Evolutionary conservation across 1,140 invertebrate species (phyloP).

Genomic region (Coenobita brevimanus): DNA sequence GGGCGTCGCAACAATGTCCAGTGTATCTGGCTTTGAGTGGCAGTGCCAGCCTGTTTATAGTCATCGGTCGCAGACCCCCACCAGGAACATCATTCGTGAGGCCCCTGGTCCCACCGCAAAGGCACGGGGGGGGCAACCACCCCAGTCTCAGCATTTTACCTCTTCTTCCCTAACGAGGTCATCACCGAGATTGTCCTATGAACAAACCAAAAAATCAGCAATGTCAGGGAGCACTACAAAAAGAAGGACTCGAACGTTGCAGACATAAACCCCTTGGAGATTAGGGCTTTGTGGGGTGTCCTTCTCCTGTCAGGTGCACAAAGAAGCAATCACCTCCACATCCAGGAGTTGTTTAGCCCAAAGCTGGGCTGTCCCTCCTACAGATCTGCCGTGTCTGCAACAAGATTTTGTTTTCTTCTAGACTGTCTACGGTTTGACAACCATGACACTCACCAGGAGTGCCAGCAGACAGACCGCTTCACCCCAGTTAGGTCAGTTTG

Average conservation of each 20-base stretch:
- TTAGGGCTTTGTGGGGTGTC: slow-evolving; percentile 5
- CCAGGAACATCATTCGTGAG: no score
- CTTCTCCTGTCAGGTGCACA: not conserved
- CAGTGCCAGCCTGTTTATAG: not conserved
- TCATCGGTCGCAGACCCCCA: not conserved
- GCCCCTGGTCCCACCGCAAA: not conserved
- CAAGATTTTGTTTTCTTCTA: no score
- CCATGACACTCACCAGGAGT: no score
- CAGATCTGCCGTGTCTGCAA: no score
- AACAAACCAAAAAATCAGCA: slow-evolving; percentile 15
- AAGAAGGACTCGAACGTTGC: no score
- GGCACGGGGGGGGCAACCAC: slow-evolving; percentile 16
- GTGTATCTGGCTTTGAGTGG: slow-evolving; percentile 27
- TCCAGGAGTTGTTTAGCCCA: slow-evolving; percentile 2
- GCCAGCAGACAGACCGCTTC: no score
- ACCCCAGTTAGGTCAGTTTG: no score
- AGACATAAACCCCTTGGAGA: slow-evolving; percentile 12
- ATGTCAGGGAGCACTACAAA: not conserved
- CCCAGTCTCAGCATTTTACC: not conserved
- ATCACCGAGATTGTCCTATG: slow-evolving; percentile 12
- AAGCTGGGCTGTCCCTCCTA: no score
- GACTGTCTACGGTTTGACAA: no score
- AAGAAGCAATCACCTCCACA: slow-evolving; percentile 11
- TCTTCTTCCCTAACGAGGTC: slow-evolving; percentile 5
- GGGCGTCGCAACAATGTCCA: not conserved